These are phyloP conservation scores for Vombatus ursinus DNA, from an alignment of 2,113 vertebrate species.

Conservation along the genomic window DNA sequence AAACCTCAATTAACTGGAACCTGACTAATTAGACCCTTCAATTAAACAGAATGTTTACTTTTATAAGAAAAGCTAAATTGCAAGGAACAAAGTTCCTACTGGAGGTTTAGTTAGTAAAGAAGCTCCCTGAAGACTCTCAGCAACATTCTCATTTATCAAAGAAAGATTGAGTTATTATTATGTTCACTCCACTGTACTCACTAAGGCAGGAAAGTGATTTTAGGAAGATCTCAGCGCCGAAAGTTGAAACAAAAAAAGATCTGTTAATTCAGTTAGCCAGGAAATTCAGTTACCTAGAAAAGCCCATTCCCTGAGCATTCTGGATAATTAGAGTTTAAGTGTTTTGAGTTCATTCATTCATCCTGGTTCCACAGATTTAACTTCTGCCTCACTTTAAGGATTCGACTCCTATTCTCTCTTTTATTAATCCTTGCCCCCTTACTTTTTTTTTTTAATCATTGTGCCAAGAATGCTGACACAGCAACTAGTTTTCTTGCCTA, in stretches of 20 bases:
- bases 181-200: not conserved
- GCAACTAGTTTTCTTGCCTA: conserved; percentile 78
- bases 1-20: not conserved
- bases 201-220: not conserved
- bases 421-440: not conserved
- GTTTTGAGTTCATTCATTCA: not conserved
- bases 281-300: not conserved
- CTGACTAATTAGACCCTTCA: not conserved
- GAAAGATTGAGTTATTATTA: not conserved
- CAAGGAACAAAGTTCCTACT: not conserved
- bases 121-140: not conserved
- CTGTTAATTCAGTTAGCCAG: not conserved
- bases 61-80: not conserved
- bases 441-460: conserved; percentile 56
- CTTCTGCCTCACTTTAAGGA: not conserved
- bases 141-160: accelerated
- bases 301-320: not conserved
- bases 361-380: not conserved
- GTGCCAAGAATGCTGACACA: conserved; percentile 72
- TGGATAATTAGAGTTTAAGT: no score
- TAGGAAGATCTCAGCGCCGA: not conserved
- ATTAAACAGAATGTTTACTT: not conserved
- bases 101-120: not conserved
- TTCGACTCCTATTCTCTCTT: not conserved
- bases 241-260: not conserved